Conservation (phyloP, 2,888 invertebrate species). For the Encarsia formosa region DNA sequence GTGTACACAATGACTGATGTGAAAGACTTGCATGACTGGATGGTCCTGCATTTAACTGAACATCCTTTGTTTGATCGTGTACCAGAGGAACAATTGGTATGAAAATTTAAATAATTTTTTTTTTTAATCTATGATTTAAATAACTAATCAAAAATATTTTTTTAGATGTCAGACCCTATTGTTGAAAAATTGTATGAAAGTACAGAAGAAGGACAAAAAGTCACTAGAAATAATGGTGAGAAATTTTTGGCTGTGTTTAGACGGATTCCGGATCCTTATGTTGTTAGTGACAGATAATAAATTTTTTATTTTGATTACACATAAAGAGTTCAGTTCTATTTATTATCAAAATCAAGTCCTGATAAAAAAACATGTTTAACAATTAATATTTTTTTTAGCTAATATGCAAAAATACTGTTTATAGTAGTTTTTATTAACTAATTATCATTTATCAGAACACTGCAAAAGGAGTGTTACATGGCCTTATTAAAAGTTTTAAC, state of each 20-base stretch:
- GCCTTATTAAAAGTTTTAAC: no score
- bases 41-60: constrained; percentile 83
- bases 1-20: constrained; percentile 99
- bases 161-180: constrained; percentile 75
- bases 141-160: constrained; percentile 32
- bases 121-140: constrained; percentile 10
- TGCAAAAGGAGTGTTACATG: no score
- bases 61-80: constrained; percentile 86
- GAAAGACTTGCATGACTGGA: constrained; percentile 95
- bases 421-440: no score
- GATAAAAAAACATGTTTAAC: no score
- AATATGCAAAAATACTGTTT: no score
- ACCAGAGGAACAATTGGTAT: constrained; percentile 71
- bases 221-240: constrained; percentile 88
- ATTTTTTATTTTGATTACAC: no score
- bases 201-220: constrained; percentile 98
- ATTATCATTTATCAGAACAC: no score
- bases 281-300: constrained; percentile 23
- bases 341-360: no score
- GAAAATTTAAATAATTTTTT: constrained; percentile 21
- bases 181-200: constrained; percentile 86
- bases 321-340: no score
- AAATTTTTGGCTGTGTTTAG: constrained; percentile 89
- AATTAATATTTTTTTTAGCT: no score
- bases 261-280: constrained; percentile 58